Conservation (phyloP, 35 echinoderm and acorn worm genomes). For the Ophioderma brevispina region DNA sequence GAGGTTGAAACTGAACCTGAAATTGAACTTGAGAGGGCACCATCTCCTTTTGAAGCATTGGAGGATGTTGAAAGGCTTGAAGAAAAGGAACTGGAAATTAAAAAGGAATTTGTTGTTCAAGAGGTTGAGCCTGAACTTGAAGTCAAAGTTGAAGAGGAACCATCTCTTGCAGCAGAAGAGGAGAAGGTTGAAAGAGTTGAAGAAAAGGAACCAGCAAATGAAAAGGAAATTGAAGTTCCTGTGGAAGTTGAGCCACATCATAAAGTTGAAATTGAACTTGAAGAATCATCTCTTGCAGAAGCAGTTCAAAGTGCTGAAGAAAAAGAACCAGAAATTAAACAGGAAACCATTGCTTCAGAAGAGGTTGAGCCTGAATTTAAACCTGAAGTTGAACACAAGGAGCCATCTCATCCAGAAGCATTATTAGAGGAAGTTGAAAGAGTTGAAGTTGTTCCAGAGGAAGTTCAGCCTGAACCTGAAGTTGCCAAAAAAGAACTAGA, state of each 20-base stretch:
- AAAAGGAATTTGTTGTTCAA: neutral
- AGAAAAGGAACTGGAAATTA: constrained; percentile 10
- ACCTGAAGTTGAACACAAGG: neutral
- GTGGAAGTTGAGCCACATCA: neutral
- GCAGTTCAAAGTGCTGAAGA: neutral
- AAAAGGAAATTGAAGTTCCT: neutral
- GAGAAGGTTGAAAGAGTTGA: neutral
- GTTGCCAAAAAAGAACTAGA: neutral
- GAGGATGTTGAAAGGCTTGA: constrained; percentile 13
- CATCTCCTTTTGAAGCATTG: neutral
- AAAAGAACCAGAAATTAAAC: neutral
- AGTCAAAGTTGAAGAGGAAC: constrained; percentile 14
- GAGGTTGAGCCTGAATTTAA: neutral
- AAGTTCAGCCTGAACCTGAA: neutral
- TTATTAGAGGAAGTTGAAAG: constrained; percentile 5
- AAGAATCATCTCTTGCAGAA: constrained; percentile 19
- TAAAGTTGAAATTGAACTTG: neutral
- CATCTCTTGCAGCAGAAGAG: constrained; percentile 18
- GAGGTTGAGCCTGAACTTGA: constrained; percentile 30
- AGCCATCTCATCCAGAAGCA: too few relatives aligned
- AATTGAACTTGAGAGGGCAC: constrained; percentile 10
- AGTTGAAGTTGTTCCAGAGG: neutral
- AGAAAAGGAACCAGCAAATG: neutral
- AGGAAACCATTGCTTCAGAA: neutral
- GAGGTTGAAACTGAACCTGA: neutral